These are phyloP conservation scores for Lepidocyrtinus sp. DNA, from an alignment of 2,888 invertebrate species.

Conservation along the genomic window DNA sequence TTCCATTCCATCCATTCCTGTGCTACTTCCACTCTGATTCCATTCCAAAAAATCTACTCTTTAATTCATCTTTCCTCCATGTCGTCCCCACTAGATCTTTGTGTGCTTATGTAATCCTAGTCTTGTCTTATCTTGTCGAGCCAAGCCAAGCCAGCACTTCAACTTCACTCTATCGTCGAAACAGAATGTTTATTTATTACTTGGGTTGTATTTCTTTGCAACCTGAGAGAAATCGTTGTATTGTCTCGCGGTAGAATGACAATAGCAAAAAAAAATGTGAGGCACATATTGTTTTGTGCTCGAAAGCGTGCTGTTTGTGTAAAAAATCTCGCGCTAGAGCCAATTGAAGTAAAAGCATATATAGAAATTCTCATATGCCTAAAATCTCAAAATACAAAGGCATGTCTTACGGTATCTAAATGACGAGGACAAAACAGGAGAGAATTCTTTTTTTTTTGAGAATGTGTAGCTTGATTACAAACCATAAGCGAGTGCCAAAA, in stretches of 20 bases:
- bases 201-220: slow-evolving; percentile 46
- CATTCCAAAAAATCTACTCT: background rate
- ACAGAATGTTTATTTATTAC: slow-evolving; percentile 57
- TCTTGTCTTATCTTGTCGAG: slow-evolving; percentile 33
- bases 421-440: slow-evolving; percentile 35
- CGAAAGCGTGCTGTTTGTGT: no score
- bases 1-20: slow-evolving; percentile 30
- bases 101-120: slow-evolving; percentile 19
- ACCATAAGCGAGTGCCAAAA: slow-evolving; percentile 55
- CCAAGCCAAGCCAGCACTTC: slow-evolving; percentile 24
- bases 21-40: background rate
- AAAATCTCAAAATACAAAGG: no score
- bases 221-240: slow-evolving; percentile 35
- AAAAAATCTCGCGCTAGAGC: no score
- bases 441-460: slow-evolving; percentile 38
- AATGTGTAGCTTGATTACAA: slow-evolving; percentile 28
- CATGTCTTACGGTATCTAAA: no score
- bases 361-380: no score
- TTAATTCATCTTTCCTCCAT: slow-evolving; percentile 19
- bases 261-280: background rate
- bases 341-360: no score
- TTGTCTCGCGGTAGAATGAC: slow-evolving; percentile 25
- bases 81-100: background rate
- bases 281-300: no score
- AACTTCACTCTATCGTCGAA: slow-evolving; percentile 54